Base-by-base conservation (phyloP, 1,140 invertebrate genomes). In the Pseudomyrmex cubaensis region DNA sequence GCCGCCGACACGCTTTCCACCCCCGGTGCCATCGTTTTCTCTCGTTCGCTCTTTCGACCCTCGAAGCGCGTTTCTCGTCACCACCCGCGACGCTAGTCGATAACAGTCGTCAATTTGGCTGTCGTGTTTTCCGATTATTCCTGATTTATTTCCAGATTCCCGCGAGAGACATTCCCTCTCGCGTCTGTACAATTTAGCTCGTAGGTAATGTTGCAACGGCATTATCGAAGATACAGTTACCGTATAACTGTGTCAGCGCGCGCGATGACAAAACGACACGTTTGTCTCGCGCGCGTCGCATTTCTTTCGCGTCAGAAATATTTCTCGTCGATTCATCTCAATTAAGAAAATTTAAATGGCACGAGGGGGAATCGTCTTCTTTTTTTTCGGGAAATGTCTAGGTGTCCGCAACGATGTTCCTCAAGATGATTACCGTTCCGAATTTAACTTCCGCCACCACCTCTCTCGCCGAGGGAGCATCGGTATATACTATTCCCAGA, bases 351-450 rank as follows among this genome's bases (percentile, higher is more conserved):
- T 93, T 93, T 93, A 92, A 91, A 89, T 91, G 90, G 89, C 86
- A 86, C 74, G 88, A 66, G 74, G 69, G 35, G 5, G 5, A 35
- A 35, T 35, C 57, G 66, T 72, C 35, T 78, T 63, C 52, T 62
- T 73, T 63, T 52, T 35, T 35, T 35, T 35, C 35, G 35, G 73
- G 25, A 69, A 46, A 61, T 80, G 75, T 72, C 72, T 61, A 82
- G 86, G 90, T 89, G 85, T 92, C 90, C 84, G 89, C 88, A 91
- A 91, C 89, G 90, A 91, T 90, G 86, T 85, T 91, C 90, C 94
- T 93, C 93, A 92, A 93, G 92, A 93, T 93, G 92, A 94, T 94
- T 94, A 93, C 92, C 92, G 91, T 86, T 89, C 90, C 90, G 83
- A 88, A 87, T 82, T 84, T 82, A 82, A 77, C 76, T 78, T 25